Evolutionary conservation across 2,113 vertebrate species (phyloP), one percentile per base, ranked within the genome.

Genomic region (Prochilodus magdalenae): DNA sequence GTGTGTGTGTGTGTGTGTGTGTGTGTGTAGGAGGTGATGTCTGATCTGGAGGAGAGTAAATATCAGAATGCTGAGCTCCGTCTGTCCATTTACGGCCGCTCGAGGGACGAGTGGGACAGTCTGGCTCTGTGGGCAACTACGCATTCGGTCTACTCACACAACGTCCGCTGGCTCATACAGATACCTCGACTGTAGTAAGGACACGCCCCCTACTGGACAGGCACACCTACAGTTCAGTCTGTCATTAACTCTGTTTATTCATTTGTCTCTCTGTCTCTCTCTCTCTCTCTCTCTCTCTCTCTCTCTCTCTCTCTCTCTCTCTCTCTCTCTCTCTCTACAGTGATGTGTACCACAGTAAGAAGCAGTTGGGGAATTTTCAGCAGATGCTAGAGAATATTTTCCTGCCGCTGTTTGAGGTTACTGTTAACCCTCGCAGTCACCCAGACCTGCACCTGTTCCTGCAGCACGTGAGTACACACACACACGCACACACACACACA

Each of bases 361-460:
- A 94, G 87, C 97, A 98, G 89, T 87, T 99, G 88, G 94, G 94
- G 69, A 98, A 97, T 90, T 99, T 98, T 90, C 96, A 98, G 92
- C 96, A 98, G 94, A 97, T 99, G 96, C 89, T 99, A 92, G 97
- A 98, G 92, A 99, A 99, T 65, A 96, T 99, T 85, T 99, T 99
- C 91, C 71, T 98, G 86, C 98, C 98, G 0, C 94, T 99, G 82
- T 99, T 97, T 0, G 98, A 99, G 91, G 98, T 91, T 74, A 96
- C 96, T 0, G 82, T 99, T 84, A 92, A 97, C 86, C 98, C 98
- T 0, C 91, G 91, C 81, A 96, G 95, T 86, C 97, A 99, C 80
- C 97, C 97, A 0, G 96, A 98, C 86, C 94, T 99, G 84, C 97
- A 99, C 82, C 96, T 98, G 77, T 96, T 99, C 90, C 88, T 99